These are phyloP conservation scores for Tetramorium parvispinum DNA, from an alignment of 1,140 invertebrate genomes.

Conservation along the genomic window DNA sequence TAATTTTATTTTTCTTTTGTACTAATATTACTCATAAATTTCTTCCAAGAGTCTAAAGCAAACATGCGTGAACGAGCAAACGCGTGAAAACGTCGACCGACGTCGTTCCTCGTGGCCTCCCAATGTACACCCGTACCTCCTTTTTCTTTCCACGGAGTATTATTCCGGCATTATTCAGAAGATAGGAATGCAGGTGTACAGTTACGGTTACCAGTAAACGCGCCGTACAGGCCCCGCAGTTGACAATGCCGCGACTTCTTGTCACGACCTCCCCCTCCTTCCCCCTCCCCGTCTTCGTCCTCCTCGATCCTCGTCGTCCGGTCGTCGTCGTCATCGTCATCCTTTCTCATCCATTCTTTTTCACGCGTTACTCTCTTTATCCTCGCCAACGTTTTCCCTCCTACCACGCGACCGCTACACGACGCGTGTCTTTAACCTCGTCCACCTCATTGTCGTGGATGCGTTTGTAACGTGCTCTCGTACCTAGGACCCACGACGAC, in stretches of 20 bases:
- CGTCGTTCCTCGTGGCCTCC: constrained; percentile 10
- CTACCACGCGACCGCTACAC: constrained; percentile 32
- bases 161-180: constrained; percentile 72
- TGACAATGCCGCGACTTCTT: constrained; percentile 79
- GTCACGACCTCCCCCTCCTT: constrained; percentile 28
- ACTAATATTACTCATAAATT: background rate
- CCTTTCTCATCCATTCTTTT: constrained; percentile 70
- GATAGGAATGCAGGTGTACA: constrained; percentile 82
- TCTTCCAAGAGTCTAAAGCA: background rate
- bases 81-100: constrained; percentile 37
- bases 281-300: background rate
- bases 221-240: constrained; percentile 65
- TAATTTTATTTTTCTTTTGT: background rate
- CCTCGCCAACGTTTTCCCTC: constrained; percentile 8
- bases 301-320: background rate
- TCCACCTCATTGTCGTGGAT: constrained; percentile 76
- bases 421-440: constrained; percentile 74
- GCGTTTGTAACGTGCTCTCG: constrained; percentile 65
- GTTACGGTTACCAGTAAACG: constrained; percentile 81
- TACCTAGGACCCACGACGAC: constrained; percentile 69
- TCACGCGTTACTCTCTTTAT: constrained; percentile 65
- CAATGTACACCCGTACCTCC: constrained; percentile 34
- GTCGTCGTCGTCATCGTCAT: constrained; percentile 32
- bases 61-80: background rate
- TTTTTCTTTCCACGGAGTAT: constrained; percentile 63